Evolutionary conservation across 2,888 invertebrate genomes (phyloP), one percentile per base, ranked within the genome.

Genomic region (Callyntrura guangdongensis): DNA sequence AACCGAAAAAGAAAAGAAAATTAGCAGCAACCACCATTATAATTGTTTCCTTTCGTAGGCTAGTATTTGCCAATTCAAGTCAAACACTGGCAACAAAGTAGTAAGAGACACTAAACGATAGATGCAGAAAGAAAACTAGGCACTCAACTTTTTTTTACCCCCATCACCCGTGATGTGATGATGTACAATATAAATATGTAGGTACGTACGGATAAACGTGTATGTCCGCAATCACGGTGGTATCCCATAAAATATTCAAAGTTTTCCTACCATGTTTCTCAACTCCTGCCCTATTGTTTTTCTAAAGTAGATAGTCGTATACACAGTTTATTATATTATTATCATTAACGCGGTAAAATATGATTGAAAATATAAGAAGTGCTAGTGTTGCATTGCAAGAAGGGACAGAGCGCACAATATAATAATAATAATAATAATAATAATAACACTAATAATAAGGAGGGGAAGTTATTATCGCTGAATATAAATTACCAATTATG

Each of bases 401-500:
- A 36, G 2, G 36, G 36, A 36, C 36, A 36, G 36, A 36, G 36
- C 36, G 36, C 36, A 36, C 36, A 45, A 14, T 56, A 49, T 53
- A 47, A 17, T 77, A 49, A 0, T n/a, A n/a, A n/a, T n/a, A n/a
- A n/a, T n/a, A 17, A 81, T 36, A 61, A 61, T 81, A 79, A 86
- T 64, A 77, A 82, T 64, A 82, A 82, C 45, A 45, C 82, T 82
- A 82, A 64, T 64, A 82, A 85, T 86, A 90, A 86, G 86, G 86
- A 85, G 86, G 86, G 79, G 90, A 90, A 79, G 86, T 86, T 86
- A 86, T 90, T 90, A 90, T 90, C 90, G 47, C 90, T 90, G 90
- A 86, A 90, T 86, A 86, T 86, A 90, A 90, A 90, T 90, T 86
- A 90, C 61, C 90, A 90, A 90, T 90, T 90, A 86, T 53, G 53